Evolutionary conservation across 2,797 vertebrate species (phyloP).

Genomic region (Sitta carolinensis): DNA sequence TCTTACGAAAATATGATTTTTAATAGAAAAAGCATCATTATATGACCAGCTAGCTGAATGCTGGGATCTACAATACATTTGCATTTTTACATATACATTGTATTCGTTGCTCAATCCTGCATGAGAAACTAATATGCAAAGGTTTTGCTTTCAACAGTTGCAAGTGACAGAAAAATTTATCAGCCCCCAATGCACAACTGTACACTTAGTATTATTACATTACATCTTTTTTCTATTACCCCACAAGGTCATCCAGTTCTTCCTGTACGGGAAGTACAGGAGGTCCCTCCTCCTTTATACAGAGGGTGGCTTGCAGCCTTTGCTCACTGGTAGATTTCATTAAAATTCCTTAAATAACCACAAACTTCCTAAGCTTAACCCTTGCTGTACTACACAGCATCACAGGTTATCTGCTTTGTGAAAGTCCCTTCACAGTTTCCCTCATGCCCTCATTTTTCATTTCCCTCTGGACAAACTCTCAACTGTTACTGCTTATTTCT

Average conservation of each 20-base stretch:
- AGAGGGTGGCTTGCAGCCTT: slow-evolving; percentile 9
- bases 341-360: slow-evolving; percentile 45
- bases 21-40: not conserved
- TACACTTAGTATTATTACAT: slow-evolving; percentile 62
- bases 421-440: not conserved
- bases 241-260: slow-evolving; percentile 52
- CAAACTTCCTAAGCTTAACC: slow-evolving; percentile 22
- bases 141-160: slow-evolving; percentile 24
- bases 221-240: slow-evolving; percentile 40
- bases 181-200: slow-evolving; percentile 1
- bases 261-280: not conserved
- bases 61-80: not conserved
- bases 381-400: not conserved
- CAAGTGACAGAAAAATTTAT: slow-evolving; percentile 46
- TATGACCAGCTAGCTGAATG: not conserved
- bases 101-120: not conserved
- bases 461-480: not conserved
- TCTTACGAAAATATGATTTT: not conserved
- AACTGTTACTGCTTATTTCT: not conserved
- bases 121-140: slow-evolving; percentile 2
- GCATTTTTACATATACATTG: not conserved
- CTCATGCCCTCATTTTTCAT: not conserved
- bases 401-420: not conserved
- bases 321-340: slow-evolving; percentile 26
- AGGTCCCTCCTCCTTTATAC: not conserved